Base-by-base conservation (phyloP, 1,140 invertebrate genomes). In the Zaprionus lachaisei region DNA sequence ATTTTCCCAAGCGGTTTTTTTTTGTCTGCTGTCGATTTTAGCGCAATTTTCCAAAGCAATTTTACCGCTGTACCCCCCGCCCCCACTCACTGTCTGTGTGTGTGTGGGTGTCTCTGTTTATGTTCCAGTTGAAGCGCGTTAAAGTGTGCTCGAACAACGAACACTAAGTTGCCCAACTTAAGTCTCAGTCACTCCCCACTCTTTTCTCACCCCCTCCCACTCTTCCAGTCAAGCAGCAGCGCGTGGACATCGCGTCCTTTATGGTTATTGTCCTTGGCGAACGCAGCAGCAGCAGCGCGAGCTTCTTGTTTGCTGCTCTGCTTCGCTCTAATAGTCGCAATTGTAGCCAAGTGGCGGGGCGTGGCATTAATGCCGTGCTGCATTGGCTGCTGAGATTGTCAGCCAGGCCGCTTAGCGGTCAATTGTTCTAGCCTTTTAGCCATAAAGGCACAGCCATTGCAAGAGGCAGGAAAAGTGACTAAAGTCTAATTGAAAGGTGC, bases 321-420 rank as follows among this genome's bases (percentile, higher is more conserved):
- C 61, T 67, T 73, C 69, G 64, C 55, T 61, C 55, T 80, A 80
- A 80, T 73, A 80, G 78, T 78, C 64, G 75, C 78, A 80, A 80
- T 80, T 80, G 75, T 73, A 56, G 75, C 65, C 65, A 69, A 80
- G 78, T 80, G 78, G 41, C 47, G 34, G 75, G 70, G 75, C 65
- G 75, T 64, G 58, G 41, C 64, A 34, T 54, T 12, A 15, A 11
- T 34, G 5, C 26, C 26, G 6, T 22, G 28, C 60, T 26, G 37
- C 51, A 37, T 49, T 69, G 24, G 15, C 41, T 17, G 6, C 38
- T 17, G 37, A 70, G 66, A 74, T 70, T 69, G 51, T 28, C 31
- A 24, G 20, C 51, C 26, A 38, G 47, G 28, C 63, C 63, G 69
- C 61, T 77, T 72, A 72, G 69, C 26, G 62, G 74, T 72, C 74